phyloP scores from a whole-genome alignment of 2,888 invertebrate genomes.

The Agrochola lota region DNA sequence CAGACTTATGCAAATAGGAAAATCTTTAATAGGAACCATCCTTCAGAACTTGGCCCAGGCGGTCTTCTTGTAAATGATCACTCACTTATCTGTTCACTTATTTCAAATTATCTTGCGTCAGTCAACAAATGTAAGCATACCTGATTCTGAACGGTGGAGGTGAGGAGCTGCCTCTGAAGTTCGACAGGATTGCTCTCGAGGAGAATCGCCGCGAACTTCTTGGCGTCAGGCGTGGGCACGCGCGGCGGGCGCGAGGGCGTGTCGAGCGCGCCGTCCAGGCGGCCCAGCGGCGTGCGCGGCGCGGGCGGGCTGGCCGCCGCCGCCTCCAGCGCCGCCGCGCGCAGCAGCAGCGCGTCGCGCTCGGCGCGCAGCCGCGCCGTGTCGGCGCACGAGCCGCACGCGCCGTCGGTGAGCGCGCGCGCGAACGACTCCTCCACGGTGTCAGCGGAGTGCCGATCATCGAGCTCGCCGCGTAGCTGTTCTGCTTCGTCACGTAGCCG shows the following conservation, averaged over 20 bases:
- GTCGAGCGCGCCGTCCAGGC: slow-evolving; percentile 93
- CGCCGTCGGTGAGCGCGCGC: slow-evolving; percentile 83
- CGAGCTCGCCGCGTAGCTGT: slow-evolving; percentile 90
- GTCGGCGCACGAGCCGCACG: slow-evolving; percentile 82
- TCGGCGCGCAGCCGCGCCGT: slow-evolving; percentile 91
- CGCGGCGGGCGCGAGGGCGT: slow-evolving; percentile 92
- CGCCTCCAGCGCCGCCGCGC: slow-evolving; percentile 90
- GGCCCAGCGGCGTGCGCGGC: slow-evolving; percentile 91
- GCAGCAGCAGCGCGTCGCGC: slow-evolving; percentile 93
- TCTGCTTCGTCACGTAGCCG: slow-evolving; percentile 93
- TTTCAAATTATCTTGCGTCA: neutral
- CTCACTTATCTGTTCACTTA: neutral
- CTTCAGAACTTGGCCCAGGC: neutral
- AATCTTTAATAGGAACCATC: neutral
- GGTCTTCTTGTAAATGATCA: slow-evolving; percentile 3
- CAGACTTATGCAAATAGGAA: slow-evolving; percentile 5
- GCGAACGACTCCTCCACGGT: slow-evolving; percentile 92
- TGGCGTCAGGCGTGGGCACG: slow-evolving; percentile 92
- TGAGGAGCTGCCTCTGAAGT: slow-evolving; percentile 95
- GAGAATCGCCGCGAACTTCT: slow-evolving; percentile 95
- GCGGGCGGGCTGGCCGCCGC: slow-evolving; percentile 80
- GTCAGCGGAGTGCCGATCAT: slow-evolving; percentile 77
- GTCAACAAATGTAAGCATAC: slow-evolving; percentile 81
- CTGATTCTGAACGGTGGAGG: slow-evolving; percentile 96
- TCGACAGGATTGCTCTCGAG: slow-evolving; percentile 95